phyloP scores from a whole-genome alignment of 2,113 vertebrate species.

The Microtus pennsylvanicus region DNA sequence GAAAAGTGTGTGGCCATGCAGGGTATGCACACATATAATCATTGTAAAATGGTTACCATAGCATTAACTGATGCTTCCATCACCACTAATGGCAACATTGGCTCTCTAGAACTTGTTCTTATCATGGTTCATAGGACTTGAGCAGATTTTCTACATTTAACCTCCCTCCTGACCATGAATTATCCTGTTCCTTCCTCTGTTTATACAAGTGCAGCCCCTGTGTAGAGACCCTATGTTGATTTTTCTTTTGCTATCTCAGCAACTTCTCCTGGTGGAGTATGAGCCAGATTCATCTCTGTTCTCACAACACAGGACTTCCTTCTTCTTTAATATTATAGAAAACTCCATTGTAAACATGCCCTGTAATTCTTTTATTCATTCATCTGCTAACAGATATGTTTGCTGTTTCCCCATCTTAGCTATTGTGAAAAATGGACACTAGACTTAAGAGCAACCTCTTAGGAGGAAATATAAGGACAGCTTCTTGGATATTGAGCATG shows the following conservation, averaged over 20 bases:
- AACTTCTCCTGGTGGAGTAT: background rate
- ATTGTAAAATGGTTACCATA: background rate
- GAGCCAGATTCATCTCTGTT: background rate
- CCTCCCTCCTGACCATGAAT: background rate
- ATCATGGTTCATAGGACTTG: background rate
- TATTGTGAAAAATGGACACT: background rate
- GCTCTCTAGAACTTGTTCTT: background rate
- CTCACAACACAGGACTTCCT: background rate
- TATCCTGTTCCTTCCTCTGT: background rate
- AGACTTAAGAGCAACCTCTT: background rate
- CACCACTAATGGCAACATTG: background rate
- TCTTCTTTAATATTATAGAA: background rate
- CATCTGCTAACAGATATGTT: background rate
- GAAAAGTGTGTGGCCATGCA: background rate
- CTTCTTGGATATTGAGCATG: background rate
- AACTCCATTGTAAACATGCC: background rate
- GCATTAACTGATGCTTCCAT: background rate
- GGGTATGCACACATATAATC: background rate
- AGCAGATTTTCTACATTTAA: background rate
- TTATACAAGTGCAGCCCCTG: background rate
- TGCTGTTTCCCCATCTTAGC: background rate
- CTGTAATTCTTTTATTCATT: background rate
- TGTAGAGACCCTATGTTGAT: background rate
- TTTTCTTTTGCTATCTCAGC: background rate
- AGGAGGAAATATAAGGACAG: background rate